phyloP scores from a whole-genome alignment of 1,140 invertebrate genomes.

The Drosophila gunungcola region DNA sequence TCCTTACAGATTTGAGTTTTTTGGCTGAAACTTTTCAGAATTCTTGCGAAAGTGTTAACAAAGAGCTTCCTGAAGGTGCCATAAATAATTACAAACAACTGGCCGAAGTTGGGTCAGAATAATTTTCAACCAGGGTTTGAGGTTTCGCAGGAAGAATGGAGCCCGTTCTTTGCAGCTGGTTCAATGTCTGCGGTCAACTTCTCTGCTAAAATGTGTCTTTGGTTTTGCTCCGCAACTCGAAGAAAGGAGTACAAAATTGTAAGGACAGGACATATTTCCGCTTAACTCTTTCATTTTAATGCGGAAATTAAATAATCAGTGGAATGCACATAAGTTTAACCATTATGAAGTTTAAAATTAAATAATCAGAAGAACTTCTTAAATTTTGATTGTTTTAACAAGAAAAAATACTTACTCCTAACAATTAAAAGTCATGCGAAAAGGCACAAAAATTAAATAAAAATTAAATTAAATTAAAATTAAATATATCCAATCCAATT shows the following conservation, averaged over 20 bases:
- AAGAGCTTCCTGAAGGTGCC: constrained; percentile 51
- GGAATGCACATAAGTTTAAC: too few species aligned
- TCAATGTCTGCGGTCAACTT: constrained; percentile 19
- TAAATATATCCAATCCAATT: too few species aligned
- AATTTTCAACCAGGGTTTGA: constrained; percentile 7
- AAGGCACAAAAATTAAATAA: too few species aligned
- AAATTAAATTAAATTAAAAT: too few species aligned
- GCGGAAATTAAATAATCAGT: not conserved
- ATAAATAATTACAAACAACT: constrained; percentile 77
- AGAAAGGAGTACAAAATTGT: not conserved
- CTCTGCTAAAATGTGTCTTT: not conserved
- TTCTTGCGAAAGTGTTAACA: constrained; percentile 14
- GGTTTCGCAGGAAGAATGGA: not conserved
- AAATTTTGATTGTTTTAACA: too few species aligned
- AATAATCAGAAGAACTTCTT: too few species aligned
- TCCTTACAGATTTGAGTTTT: constrained; percentile 8
- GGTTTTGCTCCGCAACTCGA: not conserved
- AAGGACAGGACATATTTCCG: not conserved
- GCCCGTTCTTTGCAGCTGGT: constrained; percentile 6
- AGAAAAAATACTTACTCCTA: too few species aligned
- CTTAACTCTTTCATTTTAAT: constrained; percentile 8
- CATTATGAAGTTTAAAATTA: too few species aligned
- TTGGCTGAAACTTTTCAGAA: not conserved
- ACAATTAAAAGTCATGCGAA: too few species aligned
- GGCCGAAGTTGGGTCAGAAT: constrained; percentile 40